Conservation (phyloP, 2,888 invertebrate species). For the Micropterix aruncella region DNA sequence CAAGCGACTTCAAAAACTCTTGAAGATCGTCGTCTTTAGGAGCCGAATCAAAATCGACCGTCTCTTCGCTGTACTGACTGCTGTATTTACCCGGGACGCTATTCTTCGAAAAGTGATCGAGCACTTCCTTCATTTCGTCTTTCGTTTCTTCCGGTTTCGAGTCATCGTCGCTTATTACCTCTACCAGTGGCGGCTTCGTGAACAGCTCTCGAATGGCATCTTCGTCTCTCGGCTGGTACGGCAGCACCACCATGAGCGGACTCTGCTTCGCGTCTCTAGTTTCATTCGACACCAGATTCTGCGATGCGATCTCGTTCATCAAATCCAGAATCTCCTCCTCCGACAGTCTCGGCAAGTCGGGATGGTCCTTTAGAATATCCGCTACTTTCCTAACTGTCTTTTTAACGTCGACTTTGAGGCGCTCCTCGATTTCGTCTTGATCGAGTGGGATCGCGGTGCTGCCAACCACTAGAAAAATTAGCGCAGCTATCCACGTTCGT, state of each 20-base stretch:
- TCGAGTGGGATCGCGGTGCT: no score
- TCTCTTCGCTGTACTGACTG: neutral
- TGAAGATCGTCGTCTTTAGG: neutral
- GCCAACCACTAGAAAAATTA: no score
- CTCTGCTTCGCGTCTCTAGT: constrained; percentile 15
- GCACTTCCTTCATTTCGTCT: constrained; percentile 5
- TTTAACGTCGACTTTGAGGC: constrained; percentile 29
- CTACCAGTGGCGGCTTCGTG: constrained; percentile 48
- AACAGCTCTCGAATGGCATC: constrained; percentile 47
- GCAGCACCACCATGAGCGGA: constrained; percentile 53
- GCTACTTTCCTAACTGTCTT: constrained; percentile 56
- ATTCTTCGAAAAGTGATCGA: constrained; percentile 1
- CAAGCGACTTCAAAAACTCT: no score
- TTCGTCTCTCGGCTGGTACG: constrained; percentile 43
- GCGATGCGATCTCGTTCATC: constrained; percentile 47
- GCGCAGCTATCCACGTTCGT: no score
- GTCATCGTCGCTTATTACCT: constrained; percentile 19
- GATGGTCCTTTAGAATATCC: constrained; percentile 41
- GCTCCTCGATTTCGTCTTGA: neutral
- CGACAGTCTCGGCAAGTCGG: constrained; percentile 46
- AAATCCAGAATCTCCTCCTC: constrained; percentile 52
- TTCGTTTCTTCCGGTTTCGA: constrained; percentile 1
- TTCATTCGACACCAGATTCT: constrained; percentile 20
- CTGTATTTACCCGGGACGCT: constrained; percentile 1
- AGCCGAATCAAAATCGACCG: neutral